Percentiles rank a stretch among this genome's conserved stretches.
Conservation (phyloP, 1,140 invertebrate genomes). For the Sinella curviseta region DNA sequence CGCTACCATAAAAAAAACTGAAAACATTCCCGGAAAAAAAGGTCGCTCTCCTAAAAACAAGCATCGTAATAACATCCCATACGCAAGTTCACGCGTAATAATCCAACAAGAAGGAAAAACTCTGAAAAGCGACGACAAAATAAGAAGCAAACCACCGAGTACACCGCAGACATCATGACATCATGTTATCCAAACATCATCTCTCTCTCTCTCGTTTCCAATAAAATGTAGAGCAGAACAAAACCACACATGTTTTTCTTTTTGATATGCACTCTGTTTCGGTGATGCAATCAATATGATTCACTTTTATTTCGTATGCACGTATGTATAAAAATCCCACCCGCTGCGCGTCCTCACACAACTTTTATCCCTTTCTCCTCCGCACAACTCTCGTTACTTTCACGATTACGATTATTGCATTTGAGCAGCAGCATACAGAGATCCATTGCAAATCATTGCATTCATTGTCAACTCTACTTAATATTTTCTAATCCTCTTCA, state of each 20-base stretch:
- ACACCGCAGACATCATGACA: not conserved
- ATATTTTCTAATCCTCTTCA: not conserved
- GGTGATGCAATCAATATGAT: conserved; percentile 13
- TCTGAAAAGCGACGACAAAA: not conserved
- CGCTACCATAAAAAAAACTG: not conserved
- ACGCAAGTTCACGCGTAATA: not conserved
- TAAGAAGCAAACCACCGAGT: not conserved
- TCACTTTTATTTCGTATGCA: not conserved
- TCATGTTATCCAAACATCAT: not conserved
- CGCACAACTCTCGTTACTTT: not conserved
- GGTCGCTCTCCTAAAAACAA: no score
- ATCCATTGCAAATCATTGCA: not conserved
- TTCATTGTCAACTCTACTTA: not conserved
- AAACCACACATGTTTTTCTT: not conserved
- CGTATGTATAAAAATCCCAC: not conserved
- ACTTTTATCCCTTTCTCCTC: conserved; percentile 9
- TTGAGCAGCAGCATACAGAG: not conserved
- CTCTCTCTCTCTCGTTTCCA: not conserved
- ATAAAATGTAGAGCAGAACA: not conserved
- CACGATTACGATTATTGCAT: conserved; percentile 7
- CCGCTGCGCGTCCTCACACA: not conserved
- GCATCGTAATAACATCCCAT: no score
- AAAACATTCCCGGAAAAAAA: not conserved
- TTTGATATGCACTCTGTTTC: not conserved
- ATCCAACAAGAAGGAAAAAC: not conserved